Evolutionary conservation across 2,888 invertebrate species (phyloP).

Genomic region (Andrena bicolor): DNA sequence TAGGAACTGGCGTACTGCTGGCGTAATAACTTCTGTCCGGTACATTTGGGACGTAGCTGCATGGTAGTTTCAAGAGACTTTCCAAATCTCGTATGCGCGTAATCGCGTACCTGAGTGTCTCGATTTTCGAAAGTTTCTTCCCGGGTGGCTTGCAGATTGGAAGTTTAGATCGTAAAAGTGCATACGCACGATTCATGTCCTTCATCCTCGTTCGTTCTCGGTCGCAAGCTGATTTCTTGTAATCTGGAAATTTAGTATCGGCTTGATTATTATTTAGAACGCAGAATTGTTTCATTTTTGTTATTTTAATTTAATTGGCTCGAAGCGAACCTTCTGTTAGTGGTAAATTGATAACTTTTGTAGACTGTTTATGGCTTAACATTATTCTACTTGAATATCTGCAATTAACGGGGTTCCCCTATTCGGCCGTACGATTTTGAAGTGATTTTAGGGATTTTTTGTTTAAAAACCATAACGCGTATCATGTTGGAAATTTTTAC

Average conservation of each 20-base stretch:
- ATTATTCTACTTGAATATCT: too few relatives aligned
- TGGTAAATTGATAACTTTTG: too few relatives aligned
- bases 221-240: constrained; percentile 94
- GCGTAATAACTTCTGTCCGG: constrained; percentile 76
- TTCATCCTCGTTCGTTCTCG: constrained; percentile 93
- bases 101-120: constrained; percentile 92
- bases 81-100: constrained; percentile 92
- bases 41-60: constrained; percentile 73
- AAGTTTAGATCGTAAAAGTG: constrained; percentile 90
- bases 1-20: constrained; percentile 47
- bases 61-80: constrained; percentile 86
- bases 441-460: too few relatives aligned
- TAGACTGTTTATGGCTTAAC: too few relatives aligned
- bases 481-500: too few relatives aligned
- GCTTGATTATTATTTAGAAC: constrained; percentile 14
- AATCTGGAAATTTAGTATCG: constrained; percentile 86
- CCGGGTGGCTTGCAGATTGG: constrained; percentile 93
- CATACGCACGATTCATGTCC: constrained; percentile 94
- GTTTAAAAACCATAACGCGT: too few relatives aligned
- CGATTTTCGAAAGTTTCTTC: constrained; percentile 94
- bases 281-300: background rate
- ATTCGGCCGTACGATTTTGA: too few relatives aligned
- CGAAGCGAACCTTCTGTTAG: too few relatives aligned
- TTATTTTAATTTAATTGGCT: background rate
- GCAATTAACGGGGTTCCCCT: too few relatives aligned